Conservation (phyloP, 2,888 invertebrate species). For the Melieria omissa region DNA sequence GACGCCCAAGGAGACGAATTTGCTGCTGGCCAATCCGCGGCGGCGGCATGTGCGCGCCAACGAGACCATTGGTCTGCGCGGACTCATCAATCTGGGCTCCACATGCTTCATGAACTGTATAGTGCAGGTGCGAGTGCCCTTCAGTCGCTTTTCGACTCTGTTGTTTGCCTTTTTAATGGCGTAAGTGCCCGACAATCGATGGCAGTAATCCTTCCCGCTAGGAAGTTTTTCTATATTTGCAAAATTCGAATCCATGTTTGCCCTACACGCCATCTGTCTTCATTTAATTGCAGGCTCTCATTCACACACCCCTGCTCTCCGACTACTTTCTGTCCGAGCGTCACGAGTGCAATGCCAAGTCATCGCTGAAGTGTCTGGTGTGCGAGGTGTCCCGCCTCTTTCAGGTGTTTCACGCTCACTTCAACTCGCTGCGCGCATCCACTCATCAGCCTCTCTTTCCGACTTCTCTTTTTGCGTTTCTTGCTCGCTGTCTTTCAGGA, state of each 20-base stretch:
- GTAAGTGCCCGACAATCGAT: too few relatives aligned
- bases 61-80: constrained; percentile 89
- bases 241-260: background rate
- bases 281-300: constrained; percentile 74
- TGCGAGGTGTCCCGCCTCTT: constrained; percentile 96
- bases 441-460: background rate
- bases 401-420: constrained; percentile 73
- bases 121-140: constrained; percentile 73
- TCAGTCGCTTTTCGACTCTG: background rate
- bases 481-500: constrained; percentile 68
- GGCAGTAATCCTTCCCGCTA: too few relatives aligned
- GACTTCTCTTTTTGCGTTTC: constrained; percentile 5
- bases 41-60: constrained; percentile 82
- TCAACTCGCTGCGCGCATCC: background rate
- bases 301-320: constrained; percentile 92
- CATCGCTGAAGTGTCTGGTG: constrained; percentile 86
- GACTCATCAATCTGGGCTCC: constrained; percentile 94
- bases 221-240: too few relatives aligned
- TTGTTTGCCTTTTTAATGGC: too few relatives aligned
- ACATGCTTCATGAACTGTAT: constrained; percentile 99
- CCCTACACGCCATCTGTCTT: background rate
- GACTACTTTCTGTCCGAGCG: constrained; percentile 96
- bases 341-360: constrained; percentile 78
- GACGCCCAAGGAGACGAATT: constrained; percentile 79
- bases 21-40: constrained; percentile 80